A percentile compares a stretch with the other conserved stretches of the same genome.
phyloP scores from a whole-genome alignment of 2,888 invertebrate genomes.

The Xanthia icteritia region DNA sequence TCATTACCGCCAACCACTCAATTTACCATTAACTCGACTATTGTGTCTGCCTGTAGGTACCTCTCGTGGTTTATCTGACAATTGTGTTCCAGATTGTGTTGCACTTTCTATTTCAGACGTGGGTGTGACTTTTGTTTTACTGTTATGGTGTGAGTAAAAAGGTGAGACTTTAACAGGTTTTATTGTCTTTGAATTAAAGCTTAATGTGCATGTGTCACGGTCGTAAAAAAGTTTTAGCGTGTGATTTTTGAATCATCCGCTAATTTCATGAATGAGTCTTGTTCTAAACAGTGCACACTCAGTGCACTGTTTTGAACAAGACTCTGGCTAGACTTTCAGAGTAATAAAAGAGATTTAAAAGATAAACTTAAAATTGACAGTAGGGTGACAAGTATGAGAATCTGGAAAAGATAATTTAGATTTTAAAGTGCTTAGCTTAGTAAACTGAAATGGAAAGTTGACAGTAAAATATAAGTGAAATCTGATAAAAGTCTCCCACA shows the following conservation, averaged over 20 bases:
- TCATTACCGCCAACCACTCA: constrained; percentile 13
- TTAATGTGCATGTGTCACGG: constrained; percentile 42
- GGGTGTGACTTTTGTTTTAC: constrained; percentile 55
- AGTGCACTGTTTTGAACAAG: too few relatives aligned
- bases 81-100: constrained; percentile 68
- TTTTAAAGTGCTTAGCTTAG: not conserved
- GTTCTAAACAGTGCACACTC: constrained; percentile 1
- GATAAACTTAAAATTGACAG: not conserved
- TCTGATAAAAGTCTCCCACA: constrained; percentile 14
- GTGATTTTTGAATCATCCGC: constrained; percentile 34
- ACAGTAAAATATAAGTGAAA: not conserved
- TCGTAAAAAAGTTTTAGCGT: constrained; percentile 19
- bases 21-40: constrained; percentile 23
- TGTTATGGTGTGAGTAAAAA: constrained; percentile 46
- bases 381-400: not conserved
- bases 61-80: constrained; percentile 77
- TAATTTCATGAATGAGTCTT: constrained; percentile 14
- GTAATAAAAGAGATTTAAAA: not conserved
- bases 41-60: constrained; percentile 25
- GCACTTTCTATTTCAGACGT: constrained; percentile 66
- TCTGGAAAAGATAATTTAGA: not conserved
- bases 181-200: constrained; percentile 39
- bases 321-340: not conserved
- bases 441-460: constrained; percentile 6
- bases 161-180: constrained; percentile 51